phyloP scores from a whole-genome alignment of 1,140 invertebrate species.

The Glossosoma conforme region DNA sequence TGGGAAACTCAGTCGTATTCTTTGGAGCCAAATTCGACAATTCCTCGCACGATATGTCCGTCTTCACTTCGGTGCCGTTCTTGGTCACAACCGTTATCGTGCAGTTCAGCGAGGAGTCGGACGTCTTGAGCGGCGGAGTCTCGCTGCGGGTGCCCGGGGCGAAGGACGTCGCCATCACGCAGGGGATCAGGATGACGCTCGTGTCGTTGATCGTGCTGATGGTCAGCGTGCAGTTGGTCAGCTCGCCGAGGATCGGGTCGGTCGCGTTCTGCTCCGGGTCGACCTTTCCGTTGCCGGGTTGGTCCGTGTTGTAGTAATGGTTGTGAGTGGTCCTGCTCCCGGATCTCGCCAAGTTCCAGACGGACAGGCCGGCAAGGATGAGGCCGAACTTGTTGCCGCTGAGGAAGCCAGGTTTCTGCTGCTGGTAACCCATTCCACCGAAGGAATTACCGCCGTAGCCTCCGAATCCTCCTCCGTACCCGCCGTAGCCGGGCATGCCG shows the following conservation, averaged over 20 bases:
- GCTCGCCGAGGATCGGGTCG: conserved; percentile 44
- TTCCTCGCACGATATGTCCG: conserved; percentile 46
- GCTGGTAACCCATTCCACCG: conserved; percentile 15
- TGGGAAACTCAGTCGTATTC: no score
- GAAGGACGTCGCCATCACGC: conserved; percentile 48
- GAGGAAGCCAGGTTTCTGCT: conserved; percentile 27
- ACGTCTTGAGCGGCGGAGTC: conserved; percentile 34
- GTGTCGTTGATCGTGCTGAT: conserved; percentile 40
- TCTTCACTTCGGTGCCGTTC: conserved; percentile 41
- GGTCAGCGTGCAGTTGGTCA: conserved; percentile 45
- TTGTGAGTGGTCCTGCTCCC: conserved; percentile 33
- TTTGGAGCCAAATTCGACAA: conserved; percentile 31
- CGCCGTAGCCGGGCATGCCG: conserved; percentile 11
- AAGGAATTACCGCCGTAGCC: conserved; percentile 4
- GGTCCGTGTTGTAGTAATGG: conserved; percentile 41
- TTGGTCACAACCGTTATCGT: conserved; percentile 45
- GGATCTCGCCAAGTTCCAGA: conserved; percentile 48
- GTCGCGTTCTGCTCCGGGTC: conserved; percentile 31
- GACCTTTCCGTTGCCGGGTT: conserved; percentile 43
- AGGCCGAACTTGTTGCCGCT: conserved; percentile 37
- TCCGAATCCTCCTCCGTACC: conserved; percentile 6
- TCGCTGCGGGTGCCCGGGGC: conserved; percentile 38
- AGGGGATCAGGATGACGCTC: conserved; percentile 46
- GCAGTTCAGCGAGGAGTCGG: conserved; percentile 36
- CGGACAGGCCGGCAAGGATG: conserved; percentile 44